Evolutionary conservation across 2,888 invertebrate species (phyloP), one percentile per base, ranked within the genome.

Genomic region (Quadriops clusia): DNA sequence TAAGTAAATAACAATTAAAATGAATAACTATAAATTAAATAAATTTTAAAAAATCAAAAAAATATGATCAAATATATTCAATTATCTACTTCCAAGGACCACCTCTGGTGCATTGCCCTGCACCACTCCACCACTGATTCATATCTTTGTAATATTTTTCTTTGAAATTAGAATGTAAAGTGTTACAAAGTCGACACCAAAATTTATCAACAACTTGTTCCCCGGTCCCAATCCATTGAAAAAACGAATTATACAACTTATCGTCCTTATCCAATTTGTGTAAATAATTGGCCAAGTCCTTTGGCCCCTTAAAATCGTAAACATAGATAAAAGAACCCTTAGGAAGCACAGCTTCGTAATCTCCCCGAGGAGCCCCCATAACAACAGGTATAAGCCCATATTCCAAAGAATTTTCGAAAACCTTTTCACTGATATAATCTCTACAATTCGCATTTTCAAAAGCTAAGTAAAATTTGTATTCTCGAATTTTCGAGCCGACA

Each of bases 371-470:
- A 3, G 23, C 28, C 4, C 28, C 28, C 14, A 14, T 14, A 8
- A 28, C 28, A 8, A 28, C 10, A 2, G 28, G 28, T 3, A 28
- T 9, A 2, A 28, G 8, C n/a, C 8, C 20, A 5, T 6, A 11
- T 6, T 28, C 13, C 6, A 28, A 6, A 9, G 18, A 11, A 13
- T 28, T 28, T 6, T 7, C 12, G 23, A 22, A 28, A 11, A 28
- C n/a, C 20, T 28, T 28, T 26, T 91, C 90, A 0, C 90, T 89
- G 41, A 90, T 80, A 53, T 91, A 91, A 58, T 90, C 89, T 35
- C 74, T 71, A 59, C 90, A 91, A 50, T 90, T 90, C 13, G 89
- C 89, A 58, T 91, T 90, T 58, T 91, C 90, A 52, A 91, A 91
- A 1, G 90, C 84, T 41, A 91, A 68, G 56, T 90, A 91, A 63